Base-by-base conservation (phyloP, 2,888 invertebrate genomes). In the Prosapia bicincta region DNA sequence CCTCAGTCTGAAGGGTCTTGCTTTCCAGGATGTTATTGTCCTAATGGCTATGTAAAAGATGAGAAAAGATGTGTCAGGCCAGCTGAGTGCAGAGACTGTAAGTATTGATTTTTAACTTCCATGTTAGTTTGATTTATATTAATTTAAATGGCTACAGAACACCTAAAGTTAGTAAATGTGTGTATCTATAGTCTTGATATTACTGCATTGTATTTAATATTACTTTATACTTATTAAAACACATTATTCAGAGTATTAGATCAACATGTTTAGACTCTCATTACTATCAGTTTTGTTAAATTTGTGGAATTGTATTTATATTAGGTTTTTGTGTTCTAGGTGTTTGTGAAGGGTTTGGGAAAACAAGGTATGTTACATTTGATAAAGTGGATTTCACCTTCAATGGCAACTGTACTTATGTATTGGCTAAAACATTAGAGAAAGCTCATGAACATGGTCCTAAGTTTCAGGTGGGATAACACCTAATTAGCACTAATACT, bases 21-120 rank as follows among this genome's bases (percentile, higher is more conserved):
- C 84, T 92, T 92, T 86, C 90, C 94, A 0, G 95, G 95, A 73
- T 95, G 95, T 84, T 95, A 93, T 85, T 95, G 95, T 81, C 94
- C 95, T 0, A 90, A 92, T 67, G 95, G 95, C 65, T 82, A 86
- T 25, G 89, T 93, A 0, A 87, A 92, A 23, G 89, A 89, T 82
- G 92, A 89, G 9, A 89, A 91, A 74, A 85, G 86, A 13, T 95
- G 95, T 82, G 88, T 94, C 6, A 86, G 88, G 75, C 90, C 93
- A 0, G 86, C 89, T 0, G 90, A 91, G 76, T 95, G 95, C 82
- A 87, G 90, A 73, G 93, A 95, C 83, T 95, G 95, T 87, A 84
- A 89, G 86, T 90, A 54, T 20, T 9, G 3, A 9, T 9, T 28
- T 28, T 28, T 9, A 28, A 28, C 9, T 28, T 6, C 3, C 9